Conservation (phyloP, 1,140 invertebrate genomes). For the Steinernema feltiae region DNA sequence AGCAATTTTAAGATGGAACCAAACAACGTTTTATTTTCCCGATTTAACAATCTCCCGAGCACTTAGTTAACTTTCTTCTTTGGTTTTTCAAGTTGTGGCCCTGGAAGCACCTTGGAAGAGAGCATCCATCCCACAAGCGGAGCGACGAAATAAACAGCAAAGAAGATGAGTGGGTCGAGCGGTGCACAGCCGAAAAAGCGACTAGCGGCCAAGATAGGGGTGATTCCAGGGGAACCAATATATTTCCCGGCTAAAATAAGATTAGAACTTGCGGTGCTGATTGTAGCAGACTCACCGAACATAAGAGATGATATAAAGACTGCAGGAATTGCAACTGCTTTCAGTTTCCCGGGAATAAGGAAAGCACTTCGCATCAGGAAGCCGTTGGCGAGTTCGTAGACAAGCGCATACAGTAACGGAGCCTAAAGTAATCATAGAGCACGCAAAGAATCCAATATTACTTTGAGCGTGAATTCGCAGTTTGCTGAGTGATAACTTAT, state of each 20-base stretch:
- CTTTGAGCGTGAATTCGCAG: background rate
- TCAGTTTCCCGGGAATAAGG: background rate
- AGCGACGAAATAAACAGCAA: background rate
- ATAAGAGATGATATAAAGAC: background rate
- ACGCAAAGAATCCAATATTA: background rate
- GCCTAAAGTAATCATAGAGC: background rate
- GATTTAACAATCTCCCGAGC: background rate
- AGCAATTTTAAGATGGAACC: too few species aligned
- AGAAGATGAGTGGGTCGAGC: background rate
- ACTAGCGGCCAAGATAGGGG: background rate
- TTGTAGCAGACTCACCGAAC: background rate
- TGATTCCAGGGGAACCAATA: slow-evolving; percentile 8
- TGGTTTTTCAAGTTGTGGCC: background rate
- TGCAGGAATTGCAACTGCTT: background rate
- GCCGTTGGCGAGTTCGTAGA: background rate
- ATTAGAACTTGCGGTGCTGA: background rate
- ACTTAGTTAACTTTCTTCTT: background rate
- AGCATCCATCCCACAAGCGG: background rate
- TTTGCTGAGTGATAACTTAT: background rate
- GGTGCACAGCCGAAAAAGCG: background rate
- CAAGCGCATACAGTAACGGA: background rate
- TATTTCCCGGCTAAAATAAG: background rate
- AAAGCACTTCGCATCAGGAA: background rate
- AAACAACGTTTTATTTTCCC: too few species aligned
- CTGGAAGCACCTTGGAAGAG: background rate